A percentile compares a stretch with the other conserved stretches of the same genome.
Conservation (phyloP, 1,140 invertebrate species). For the Delia radicum region DNA sequence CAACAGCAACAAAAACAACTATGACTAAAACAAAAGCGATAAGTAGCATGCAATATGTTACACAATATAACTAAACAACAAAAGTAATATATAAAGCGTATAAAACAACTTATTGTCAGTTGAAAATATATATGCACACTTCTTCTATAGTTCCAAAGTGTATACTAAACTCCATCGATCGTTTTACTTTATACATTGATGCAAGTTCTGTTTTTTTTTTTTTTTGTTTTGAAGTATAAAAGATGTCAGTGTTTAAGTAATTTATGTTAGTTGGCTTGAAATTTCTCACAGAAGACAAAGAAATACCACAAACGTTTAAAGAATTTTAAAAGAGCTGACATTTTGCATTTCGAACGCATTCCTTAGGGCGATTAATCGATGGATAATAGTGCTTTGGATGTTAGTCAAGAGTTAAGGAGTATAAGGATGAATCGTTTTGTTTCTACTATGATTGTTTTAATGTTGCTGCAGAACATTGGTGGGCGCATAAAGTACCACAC, state of each 20-base stretch:
- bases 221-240: neutral
- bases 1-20: neutral
- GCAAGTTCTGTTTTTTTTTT: neutral
- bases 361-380: slow-evolving; percentile 44
- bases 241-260: slow-evolving; percentile 47
- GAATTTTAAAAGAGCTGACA: slow-evolving; percentile 52
- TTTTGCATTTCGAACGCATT: slow-evolving; percentile 54
- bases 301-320: slow-evolving; percentile 43
- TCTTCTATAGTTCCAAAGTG: neutral
- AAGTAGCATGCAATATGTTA: slow-evolving; percentile 1
- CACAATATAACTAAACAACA: slow-evolving; percentile 3
- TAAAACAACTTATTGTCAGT: slow-evolving; percentile 6
- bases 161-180: too few species aligned
- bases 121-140: neutral
- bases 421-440: too few species aligned
- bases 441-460: too few species aligned
- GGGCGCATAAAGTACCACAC: slow-evolving; percentile 7
- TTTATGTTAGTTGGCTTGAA: slow-evolving; percentile 52
- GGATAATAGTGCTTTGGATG: neutral
- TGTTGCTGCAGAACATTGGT: too few species aligned
- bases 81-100: slow-evolving; percentile 2
- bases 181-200: too few species aligned
- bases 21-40: slow-evolving; percentile 4
- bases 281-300: slow-evolving; percentile 55
- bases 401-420: too few species aligned